Evolutionary conservation across 2,113 vertebrate species (phyloP), one percentile per base, ranked within the genome.

Genomic region (Neodon shergylaensis): DNA sequence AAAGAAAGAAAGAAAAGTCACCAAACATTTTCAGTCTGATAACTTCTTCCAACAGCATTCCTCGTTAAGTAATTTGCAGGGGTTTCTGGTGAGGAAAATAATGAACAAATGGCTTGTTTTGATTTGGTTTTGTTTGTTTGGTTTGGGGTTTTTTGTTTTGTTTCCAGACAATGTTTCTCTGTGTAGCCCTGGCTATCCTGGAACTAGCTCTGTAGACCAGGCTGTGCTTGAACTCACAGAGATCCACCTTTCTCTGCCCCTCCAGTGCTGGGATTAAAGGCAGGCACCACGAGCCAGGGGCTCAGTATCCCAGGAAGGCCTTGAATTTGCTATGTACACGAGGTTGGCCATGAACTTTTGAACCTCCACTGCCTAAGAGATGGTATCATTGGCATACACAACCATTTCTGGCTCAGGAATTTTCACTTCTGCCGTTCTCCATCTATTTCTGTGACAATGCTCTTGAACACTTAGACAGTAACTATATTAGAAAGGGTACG

Each of bases 11-110:
- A 78, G 76, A 26, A 68, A 79, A 17, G 78, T 78, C 91, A 74
- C 54, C 44, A 82, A 77, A 66, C 9, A 85, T 81, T 47, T 65
- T 81, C 52, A 66, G 19, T 74, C n/a, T 61, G 17, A 17, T 74
- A 81, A 93, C 26, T 79, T 92, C 91, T 94, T 92, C 58, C 78
- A 36, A 77, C 42, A 72, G 72, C 49, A 84, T 90, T 91, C 39
- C 42, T 89, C 66, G 63, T 66, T 90, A 87, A 92, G 78, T 66
- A n/a, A 68, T 44, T 94, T 74, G 44, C 26, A 76, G 72, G 54
- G 33, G 54, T 42, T 96, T 85, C 49, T 85, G 77, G 31, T 72
- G 91, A 81, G 81, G 63, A 78, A 94, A 88, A 94, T 16, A 63
- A 68, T 47, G 66, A 93, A 72, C 22, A 93, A 33, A 72, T 21